Base-by-base conservation (phyloP, 1,140 invertebrate genomes). In the Hylaeus anthracinus region DNA sequence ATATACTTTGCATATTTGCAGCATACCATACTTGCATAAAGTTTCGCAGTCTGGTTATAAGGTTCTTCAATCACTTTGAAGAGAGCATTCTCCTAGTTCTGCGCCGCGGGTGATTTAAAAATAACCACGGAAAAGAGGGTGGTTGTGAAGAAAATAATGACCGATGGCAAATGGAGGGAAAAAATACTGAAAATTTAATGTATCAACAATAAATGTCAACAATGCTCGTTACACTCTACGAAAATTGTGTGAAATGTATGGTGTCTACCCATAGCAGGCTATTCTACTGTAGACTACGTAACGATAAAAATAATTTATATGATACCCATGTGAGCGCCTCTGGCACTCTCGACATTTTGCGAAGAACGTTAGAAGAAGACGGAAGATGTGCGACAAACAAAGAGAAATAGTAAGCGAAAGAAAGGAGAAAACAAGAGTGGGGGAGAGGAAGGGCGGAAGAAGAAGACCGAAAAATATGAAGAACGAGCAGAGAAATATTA, bases 71-170 rank as follows among this genome's bases (percentile, higher is more conserved):
- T 51, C 39, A 70, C 26, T 77, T 70, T 58, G 10, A 67, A 80
- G n/a, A 76, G 5, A 37, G 9, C n/a, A 77, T 48, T 64, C 45
- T 81, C 48, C 15, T 8, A 77, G 53, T 82, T 84, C 51, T 88
- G 72, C 82, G 87, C 83, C 80, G 84, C 84, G 73, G 71, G 79
- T 58, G 84, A 86, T 86, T 89, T 90, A 90, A 90, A 90, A 89
- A 89, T 90, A 90, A 88, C 88, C 77, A 65, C 66, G 60, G 76
- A 64, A 85, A 82, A 81, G 63, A 81, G 63, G 77, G 64, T 80
- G 48, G 71, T 73, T 55, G 58, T 43, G 69, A 70, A 79, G 58
- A 63, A 76, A 60, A 80, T 66, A 80, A 76, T 76, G 15, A 60
- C 8, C 37, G 26, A 76, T 26, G 51, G 56, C 26, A 10, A n/a